A percentile compares a stretch with the other conserved stretches of the same genome.
Evolutionary conservation across 2,888 invertebrate species (phyloP).

Genomic region (Hemithea aestivaria): DNA sequence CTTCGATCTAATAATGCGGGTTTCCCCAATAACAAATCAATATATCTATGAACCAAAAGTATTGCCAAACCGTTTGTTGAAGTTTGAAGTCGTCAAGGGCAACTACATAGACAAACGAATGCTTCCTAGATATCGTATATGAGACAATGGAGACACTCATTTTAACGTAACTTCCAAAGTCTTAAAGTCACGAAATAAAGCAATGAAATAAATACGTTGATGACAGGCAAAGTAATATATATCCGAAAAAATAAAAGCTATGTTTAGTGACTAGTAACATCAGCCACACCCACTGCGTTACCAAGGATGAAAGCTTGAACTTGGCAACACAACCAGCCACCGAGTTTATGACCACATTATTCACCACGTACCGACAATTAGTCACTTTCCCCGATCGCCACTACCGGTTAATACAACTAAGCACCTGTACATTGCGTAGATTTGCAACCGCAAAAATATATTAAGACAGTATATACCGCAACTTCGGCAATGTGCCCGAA

Average conservation of each 20-base stretch:
- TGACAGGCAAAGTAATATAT: not conserved
- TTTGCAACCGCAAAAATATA: slow-evolving; percentile 9
- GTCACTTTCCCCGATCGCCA: slow-evolving; percentile 49
- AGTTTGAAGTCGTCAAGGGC: too few species aligned
- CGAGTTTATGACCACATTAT: slow-evolving; percentile 43
- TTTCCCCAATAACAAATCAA: too few species aligned
- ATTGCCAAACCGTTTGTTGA: too few species aligned
- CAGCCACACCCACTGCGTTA: slow-evolving; percentile 13
- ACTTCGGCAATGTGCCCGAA: too few species aligned
- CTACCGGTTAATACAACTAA: slow-evolving; percentile 30
- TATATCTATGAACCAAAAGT: too few species aligned
- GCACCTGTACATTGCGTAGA: slow-evolving; percentile 9
- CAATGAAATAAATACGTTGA: not conserved
- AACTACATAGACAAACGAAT: too few species aligned
- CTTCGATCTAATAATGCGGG: too few species aligned
- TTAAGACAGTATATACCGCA: not conserved
- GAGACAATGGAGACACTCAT: too few species aligned
- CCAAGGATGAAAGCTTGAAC: slow-evolving; percentile 38
- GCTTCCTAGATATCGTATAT: too few species aligned
- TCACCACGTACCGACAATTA: slow-evolving; percentile 46
- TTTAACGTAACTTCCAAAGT: too few species aligned
- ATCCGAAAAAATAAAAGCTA: not conserved
- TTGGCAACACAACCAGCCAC: slow-evolving; percentile 32
- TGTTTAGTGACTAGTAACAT: not conserved
- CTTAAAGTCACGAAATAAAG: too few species aligned